phyloP scores from a whole-genome alignment of 2,888 invertebrate species.

The Parnassius mnemosyne region DNA sequence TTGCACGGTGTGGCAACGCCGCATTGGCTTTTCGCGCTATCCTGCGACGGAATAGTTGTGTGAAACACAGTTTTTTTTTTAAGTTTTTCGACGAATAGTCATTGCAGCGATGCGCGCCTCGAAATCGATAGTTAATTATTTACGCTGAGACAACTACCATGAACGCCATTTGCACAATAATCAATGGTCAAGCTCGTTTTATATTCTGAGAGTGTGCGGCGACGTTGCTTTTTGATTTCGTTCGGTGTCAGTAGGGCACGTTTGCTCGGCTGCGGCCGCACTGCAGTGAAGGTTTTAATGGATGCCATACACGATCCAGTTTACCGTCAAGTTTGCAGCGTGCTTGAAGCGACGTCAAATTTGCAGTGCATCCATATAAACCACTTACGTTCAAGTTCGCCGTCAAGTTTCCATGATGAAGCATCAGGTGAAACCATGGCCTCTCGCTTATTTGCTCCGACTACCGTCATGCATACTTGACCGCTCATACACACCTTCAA shows the following conservation, averaged over 20 bases:
- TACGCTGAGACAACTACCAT: constrained; percentile 26
- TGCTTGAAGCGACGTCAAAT: too few relatives aligned
- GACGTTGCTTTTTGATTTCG: constrained; percentile 58
- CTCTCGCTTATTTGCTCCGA: too few relatives aligned
- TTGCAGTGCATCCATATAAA: too few relatives aligned
- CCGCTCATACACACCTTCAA: too few relatives aligned
- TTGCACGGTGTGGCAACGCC: constrained; percentile 77
- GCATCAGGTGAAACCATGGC: too few relatives aligned
- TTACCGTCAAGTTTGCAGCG: too few relatives aligned
- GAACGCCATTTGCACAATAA: constrained; percentile 36
- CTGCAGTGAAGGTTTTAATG: constrained; percentile 33
- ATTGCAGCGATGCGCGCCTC: constrained; percentile 34
- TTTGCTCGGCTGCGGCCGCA: constrained; percentile 50
- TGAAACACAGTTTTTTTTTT: constrained; percentile 55
- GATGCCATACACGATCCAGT: too few relatives aligned
- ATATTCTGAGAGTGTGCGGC: constrained; percentile 48
- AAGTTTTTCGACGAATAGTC: constrained; percentile 46
- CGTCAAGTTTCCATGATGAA: too few relatives aligned
- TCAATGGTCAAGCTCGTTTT: constrained; percentile 47
- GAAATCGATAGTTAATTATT: constrained; percentile 15
- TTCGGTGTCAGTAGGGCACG: constrained; percentile 72
- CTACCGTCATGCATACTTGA: too few relatives aligned
- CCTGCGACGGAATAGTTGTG: constrained; percentile 62
- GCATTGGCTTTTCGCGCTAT: constrained; percentile 72
- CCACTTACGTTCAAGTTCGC: too few relatives aligned